Base-by-base conservation (phyloP, 1,140 invertebrate species). In the Coenobita brevimanus region DNA sequence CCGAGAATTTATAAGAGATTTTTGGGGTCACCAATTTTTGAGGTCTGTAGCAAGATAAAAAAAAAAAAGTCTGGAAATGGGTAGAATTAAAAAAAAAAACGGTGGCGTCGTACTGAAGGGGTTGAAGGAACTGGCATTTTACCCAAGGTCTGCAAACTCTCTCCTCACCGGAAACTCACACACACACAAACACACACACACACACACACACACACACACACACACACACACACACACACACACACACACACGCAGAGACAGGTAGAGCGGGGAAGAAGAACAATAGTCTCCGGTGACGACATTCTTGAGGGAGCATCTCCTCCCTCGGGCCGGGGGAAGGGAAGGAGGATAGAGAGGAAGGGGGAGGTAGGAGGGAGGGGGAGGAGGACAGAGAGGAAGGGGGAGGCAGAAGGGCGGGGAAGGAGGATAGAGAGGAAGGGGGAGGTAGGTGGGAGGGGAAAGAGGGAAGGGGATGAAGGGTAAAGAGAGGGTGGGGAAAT, bases 401-500 rank as follows among this genome's bases (percentile, higher is more conserved):
- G n/a, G 36, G 67, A 33, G 67, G 6, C 17, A 38, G 33, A 17
- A 50, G 17, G 50, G 46, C n/a, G 75, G 4, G 17, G n/a, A 8
- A 3, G 75, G 75, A 10, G 75, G 50, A 50, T n/a, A 30, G 21
- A 17, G 24, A 2, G 6, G 75, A 54, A 50, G 1, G 8, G 0
- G 75, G 24, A 30, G 21, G 43, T 3, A 27, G n/a, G 24, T 3
- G 3, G 60, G 2, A 50, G 8, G 43, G 24, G 17, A 10, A 50
- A 54, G 67, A 33, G 75, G 67, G 27, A n/a, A 67, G 62, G 54
- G 62, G n/a, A n/a, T n/a, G n/a, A n/a, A n/a, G n/a, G n/a, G n/a
- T n/a, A n/a, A n/a, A n/a, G n/a, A n/a, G n/a, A n/a, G n/a, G n/a
- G n/a, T n/a, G n/a, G n/a, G 54, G 54, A 57, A 13, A n/a, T n/a